Conservation (phyloP, 2,113 vertebrate species). For the Catharus minimus region DNA sequence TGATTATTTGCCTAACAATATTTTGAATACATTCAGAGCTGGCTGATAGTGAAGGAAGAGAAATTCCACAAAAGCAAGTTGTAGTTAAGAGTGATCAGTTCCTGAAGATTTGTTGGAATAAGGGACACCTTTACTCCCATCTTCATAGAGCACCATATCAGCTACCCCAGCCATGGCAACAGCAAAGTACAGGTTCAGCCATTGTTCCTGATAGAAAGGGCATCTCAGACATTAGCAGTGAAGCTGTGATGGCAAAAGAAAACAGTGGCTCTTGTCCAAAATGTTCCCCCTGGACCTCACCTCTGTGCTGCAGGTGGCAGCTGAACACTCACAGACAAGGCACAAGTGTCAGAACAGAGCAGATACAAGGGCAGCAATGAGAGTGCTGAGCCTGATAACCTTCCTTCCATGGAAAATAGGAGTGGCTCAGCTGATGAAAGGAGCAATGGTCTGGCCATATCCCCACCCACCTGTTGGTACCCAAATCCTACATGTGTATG, state of each 20-base stretch:
- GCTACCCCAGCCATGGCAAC: neutral
- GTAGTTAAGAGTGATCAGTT: neutral
- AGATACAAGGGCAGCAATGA: rapidly evolving
- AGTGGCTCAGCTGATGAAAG: neutral
- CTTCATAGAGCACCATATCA: neutral
- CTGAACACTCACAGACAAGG: neutral
- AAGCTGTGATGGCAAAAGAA: neutral
- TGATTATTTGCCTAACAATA: neutral
- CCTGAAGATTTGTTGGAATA: neutral
- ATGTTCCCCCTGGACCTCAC: neutral
- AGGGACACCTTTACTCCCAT: neutral
- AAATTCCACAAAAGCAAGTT: neutral
- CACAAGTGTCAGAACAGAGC: neutral
- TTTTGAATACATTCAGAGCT: neutral
- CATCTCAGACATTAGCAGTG: neutral
- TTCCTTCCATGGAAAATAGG: rapidly evolving
- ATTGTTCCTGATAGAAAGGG: neutral
- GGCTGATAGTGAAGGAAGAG: neutral
- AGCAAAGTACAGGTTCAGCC: neutral
- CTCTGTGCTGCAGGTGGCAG: neutral
- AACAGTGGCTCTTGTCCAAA: neutral
- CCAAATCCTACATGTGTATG: rapidly evolving
- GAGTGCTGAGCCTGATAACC: neutral
- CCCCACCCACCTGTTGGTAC: neutral
- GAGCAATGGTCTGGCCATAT: neutral